phyloP scores from a whole-genome alignment of 2,888 invertebrate genomes.

The Tuberolachnus salignus region DNA sequence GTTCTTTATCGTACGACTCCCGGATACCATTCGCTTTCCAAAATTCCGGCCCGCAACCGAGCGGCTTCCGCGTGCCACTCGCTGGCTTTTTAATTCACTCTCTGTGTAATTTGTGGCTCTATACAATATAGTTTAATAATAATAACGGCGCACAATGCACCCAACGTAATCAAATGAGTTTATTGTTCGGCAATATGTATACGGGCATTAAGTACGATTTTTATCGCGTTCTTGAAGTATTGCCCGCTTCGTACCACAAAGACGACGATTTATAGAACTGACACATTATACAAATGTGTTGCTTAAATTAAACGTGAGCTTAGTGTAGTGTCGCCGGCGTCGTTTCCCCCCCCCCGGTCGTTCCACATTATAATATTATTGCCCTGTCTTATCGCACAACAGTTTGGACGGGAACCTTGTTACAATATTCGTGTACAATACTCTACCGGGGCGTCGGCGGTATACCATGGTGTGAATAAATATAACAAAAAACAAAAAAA shows the following conservation, averaged over 20 bases:
- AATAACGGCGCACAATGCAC: too few relatives aligned
- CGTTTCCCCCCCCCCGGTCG: neutral
- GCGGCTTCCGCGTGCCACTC: too few relatives aligned
- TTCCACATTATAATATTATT: too few relatives aligned
- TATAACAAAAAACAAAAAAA: too few relatives aligned
- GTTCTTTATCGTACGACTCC: too few relatives aligned
- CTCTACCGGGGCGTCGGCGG: neutral
- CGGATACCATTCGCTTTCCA: too few relatives aligned
- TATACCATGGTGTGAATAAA: too few relatives aligned
- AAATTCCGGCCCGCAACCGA: too few relatives aligned
- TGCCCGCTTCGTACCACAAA: neutral
- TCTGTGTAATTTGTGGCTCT: neutral
- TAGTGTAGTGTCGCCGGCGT: neutral
- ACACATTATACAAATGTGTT: neutral
- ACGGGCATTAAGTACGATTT: neutral
- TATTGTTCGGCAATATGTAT: neutral
- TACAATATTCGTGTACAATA: neutral
- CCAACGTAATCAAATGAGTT: neutral
- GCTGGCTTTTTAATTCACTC: neutral
- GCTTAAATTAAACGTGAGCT: neutral
- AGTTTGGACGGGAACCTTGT: neutral
- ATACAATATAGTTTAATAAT: too few relatives aligned
- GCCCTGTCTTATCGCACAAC: neutral
- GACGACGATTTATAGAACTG: conserved; percentile 16
- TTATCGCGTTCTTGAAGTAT: conserved; percentile 4